phyloP scores from a whole-genome alignment of 2,113 vertebrate genomes.

The Leptocoma aspasia region DNA sequence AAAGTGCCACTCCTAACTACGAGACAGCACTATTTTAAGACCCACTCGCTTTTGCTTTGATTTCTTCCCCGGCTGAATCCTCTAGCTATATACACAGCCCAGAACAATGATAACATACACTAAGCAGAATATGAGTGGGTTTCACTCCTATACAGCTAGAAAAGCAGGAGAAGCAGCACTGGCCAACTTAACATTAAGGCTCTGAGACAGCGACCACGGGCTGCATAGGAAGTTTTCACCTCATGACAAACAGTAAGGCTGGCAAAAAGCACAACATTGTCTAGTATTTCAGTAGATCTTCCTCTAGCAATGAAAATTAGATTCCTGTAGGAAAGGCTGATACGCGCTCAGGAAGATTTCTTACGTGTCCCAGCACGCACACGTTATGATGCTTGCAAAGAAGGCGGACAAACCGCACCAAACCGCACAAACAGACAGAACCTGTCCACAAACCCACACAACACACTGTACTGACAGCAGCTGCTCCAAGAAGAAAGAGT shows the following conservation, averaged over 20 bases:
- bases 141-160: background rate
- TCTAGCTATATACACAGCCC: background rate
- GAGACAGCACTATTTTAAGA: background rate
- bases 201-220: background rate
- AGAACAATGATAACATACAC: background rate
- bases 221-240: background rate
- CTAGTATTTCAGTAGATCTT: background rate
- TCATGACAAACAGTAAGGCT: background rate
- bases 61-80: background rate
- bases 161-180: background rate
- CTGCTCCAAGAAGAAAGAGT: background rate
- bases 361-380: background rate
- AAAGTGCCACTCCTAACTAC: background rate
- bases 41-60: background rate
- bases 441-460: background rate
- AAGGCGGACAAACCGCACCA: background rate
- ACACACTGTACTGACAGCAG: background rate
- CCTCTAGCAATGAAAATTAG: background rate
- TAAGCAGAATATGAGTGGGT: background rate
- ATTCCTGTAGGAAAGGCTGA: background rate
- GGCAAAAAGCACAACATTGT: background rate
- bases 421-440: slow-evolving; percentile 23
- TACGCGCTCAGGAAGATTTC: background rate
- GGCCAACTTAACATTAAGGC: background rate
- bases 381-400: background rate